A percentile compares a stretch with the other conserved stretches of the same genome.
Evolutionary conservation across 2,888 invertebrate genomes (phyloP).

Genomic region (Drosophila vallismaia): DNA sequence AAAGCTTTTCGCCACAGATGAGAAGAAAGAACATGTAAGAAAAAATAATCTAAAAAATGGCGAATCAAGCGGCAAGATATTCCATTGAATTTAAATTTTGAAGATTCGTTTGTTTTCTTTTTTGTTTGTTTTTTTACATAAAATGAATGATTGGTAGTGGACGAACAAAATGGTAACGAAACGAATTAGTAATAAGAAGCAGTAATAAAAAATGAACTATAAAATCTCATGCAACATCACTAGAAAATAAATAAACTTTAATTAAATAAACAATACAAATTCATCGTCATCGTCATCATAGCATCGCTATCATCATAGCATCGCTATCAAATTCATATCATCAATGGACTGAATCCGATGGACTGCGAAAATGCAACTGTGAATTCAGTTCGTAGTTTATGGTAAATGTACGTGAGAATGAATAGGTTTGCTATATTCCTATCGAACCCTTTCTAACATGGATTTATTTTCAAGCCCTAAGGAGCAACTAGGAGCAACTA

Average conservation of each 20-base stretch:
- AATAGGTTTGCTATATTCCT: slow-evolving; percentile 19
- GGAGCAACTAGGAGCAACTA: slow-evolving; percentile 2
- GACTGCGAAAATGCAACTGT: slow-evolving; percentile 12
- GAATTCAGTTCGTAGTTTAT: slow-evolving; percentile 14
- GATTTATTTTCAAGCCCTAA: slow-evolving; percentile 19
- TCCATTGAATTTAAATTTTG: slow-evolving; percentile 21
- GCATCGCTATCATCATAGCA: slow-evolving; percentile 27
- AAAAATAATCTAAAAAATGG: slow-evolving; percentile 38
- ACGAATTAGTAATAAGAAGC: slow-evolving; percentile 81
- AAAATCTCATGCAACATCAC: slow-evolving; percentile 84
- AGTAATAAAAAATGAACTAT: slow-evolving; percentile 83
- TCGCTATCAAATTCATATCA: slow-evolving; percentile 20
- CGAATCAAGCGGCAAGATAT: slow-evolving; percentile 57
- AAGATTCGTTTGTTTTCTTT: slow-evolving; percentile 14
- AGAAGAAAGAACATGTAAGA: slow-evolving; percentile 26
- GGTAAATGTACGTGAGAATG: slow-evolving; percentile 27
- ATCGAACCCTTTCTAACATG: slow-evolving; percentile 27
- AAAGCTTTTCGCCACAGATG: slow-evolving; percentile 75
- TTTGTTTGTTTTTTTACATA: slow-evolving; percentile 33
- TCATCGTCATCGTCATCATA: slow-evolving; percentile 31
- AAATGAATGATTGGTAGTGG: slow-evolving; percentile 31
- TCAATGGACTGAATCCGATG: slow-evolving; percentile 14
- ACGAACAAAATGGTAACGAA: slow-evolving; percentile 44
- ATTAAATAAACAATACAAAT: slow-evolving; percentile 49
- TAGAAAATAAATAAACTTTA: slow-evolving; percentile 72